phyloP scores from a whole-genome alignment of 2,888 invertebrate genomes.

The Invenusta paracnida region DNA sequence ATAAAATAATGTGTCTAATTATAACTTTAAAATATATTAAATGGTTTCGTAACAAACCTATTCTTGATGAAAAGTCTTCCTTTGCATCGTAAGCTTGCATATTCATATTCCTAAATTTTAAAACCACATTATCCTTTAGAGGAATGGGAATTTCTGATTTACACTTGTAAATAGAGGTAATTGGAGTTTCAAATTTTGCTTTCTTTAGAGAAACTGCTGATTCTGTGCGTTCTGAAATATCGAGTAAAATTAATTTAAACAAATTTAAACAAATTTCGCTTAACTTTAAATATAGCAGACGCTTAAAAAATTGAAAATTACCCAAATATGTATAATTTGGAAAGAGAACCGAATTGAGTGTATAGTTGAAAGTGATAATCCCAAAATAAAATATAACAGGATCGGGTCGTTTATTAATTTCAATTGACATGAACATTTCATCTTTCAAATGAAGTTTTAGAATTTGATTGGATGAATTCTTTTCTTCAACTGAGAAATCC shows the following conservation, averaged over 20 bases:
- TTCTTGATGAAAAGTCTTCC: too few species aligned
- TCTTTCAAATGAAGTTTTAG: neutral
- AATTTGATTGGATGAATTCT: neutral
- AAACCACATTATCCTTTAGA: neutral
- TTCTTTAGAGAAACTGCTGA: neutral
- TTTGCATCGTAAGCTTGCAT: neutral
- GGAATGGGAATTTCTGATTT: neutral
- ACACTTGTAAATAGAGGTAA: neutral
- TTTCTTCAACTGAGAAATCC: neutral
- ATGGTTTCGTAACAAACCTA: too few species aligned
- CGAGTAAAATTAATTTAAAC: neutral
- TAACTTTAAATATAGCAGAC: neutral
- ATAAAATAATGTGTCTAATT: too few species aligned
- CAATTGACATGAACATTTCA: neutral
- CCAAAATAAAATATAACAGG: neutral
- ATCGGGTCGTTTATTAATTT: neutral
- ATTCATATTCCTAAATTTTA: neutral
- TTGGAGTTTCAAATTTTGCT: constrained; percentile 6
- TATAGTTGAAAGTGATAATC: neutral
- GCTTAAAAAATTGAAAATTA: too few species aligned
- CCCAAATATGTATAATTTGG: neutral
- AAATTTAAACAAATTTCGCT: neutral
- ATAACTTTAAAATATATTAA: too few species aligned
- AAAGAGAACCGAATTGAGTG: neutral
- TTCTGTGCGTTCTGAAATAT: neutral